Percentiles rank a stretch among this genome's conserved stretches.
Evolutionary conservation across 2,888 invertebrate species (phyloP).

Genomic region (Prionchulus punctatus): DNA sequence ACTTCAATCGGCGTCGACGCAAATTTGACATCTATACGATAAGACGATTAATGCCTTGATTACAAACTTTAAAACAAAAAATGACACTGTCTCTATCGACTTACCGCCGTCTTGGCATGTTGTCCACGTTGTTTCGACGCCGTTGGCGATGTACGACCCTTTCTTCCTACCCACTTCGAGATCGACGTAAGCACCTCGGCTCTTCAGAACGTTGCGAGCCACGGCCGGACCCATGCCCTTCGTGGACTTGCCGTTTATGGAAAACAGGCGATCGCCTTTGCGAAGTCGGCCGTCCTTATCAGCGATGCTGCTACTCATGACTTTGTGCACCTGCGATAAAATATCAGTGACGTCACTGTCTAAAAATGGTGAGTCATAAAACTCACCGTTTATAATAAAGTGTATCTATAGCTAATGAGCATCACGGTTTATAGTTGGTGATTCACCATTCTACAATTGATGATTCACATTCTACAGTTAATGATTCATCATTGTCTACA

Average conservation of each 20-base stretch:
- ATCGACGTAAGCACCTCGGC: constrained; percentile 6
- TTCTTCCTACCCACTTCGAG: neutral
- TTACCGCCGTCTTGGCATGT: neutral
- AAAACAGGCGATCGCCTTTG: constrained; percentile 68
- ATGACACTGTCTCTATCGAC: too few relatives aligned
- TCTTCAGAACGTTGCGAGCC: constrained; percentile 9
- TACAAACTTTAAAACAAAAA: too few relatives aligned
- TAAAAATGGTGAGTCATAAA: too few relatives aligned
- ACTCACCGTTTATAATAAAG: too few relatives aligned
- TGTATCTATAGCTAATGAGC: too few relatives aligned
- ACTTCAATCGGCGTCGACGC: neutral
- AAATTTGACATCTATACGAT: neutral
- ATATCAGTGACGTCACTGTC: too few relatives aligned
- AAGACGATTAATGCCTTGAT: too few relatives aligned
- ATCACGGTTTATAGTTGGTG: too few relatives aligned
- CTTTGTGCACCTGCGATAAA: constrained; percentile 57
- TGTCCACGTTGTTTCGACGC: neutral
- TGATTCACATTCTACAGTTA: too few relatives aligned
- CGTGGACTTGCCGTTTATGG: constrained; percentile 69
- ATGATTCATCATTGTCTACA: too few relatives aligned
- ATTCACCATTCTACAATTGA: too few relatives aligned
- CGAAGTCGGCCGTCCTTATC: constrained; percentile 67
- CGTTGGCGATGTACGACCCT: neutral
- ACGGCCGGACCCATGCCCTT: constrained; percentile 6
- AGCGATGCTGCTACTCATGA: constrained; percentile 65